Evolutionary conservation across 2,113 vertebrate genomes (phyloP).

Genomic region (Stigmatopora nigra): DNA sequence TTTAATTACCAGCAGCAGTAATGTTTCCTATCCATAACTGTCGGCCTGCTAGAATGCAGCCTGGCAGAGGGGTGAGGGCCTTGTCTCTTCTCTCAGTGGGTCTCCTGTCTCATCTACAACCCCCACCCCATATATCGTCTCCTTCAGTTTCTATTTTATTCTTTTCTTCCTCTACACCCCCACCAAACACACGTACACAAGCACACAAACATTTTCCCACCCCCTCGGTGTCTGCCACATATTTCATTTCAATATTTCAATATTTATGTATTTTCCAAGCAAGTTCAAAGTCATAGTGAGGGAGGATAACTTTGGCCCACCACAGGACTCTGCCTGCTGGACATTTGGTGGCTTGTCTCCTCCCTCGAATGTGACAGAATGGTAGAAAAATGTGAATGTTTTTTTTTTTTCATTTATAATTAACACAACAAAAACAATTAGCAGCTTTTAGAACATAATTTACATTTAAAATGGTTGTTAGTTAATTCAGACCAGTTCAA

Average conservation of each 20-base stretch:
- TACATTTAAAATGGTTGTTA: neutral
- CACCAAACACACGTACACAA: slow-evolving; percentile 50
- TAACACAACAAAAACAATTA: neutral
- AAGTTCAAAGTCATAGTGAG: slow-evolving; percentile 91
- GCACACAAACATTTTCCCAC: slow-evolving; percentile 59
- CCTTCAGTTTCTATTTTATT: slow-evolving; percentile 53
- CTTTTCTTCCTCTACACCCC: slow-evolving; percentile 55
- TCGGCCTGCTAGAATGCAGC: slow-evolving; percentile 85
- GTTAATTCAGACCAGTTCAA: neutral
- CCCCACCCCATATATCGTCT: slow-evolving; percentile 55
- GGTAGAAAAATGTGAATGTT: neutral
- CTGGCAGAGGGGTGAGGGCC: slow-evolving; percentile 86
- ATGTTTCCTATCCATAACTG: slow-evolving; percentile 99
- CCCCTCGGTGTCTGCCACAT: slow-evolving; percentile 69
- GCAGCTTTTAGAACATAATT: neutral
- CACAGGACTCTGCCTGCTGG: slow-evolving; percentile 44
- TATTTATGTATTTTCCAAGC: slow-evolving; percentile 83
- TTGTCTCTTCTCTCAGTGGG: slow-evolving; percentile 93
- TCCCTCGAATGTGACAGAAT: slow-evolving; percentile 31
- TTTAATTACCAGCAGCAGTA: slow-evolving; percentile 95
- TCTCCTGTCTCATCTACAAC: slow-evolving; percentile 73
- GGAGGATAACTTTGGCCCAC: slow-evolving; percentile 74
- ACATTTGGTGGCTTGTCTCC: slow-evolving; percentile 41
- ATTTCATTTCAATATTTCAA: slow-evolving; percentile 97
- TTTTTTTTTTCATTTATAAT: neutral